Evolutionary conservation across 1,140 invertebrate genomes (phyloP), one percentile per base, ranked within the genome.

Genomic region (Teleogryllus occipitalis): DNA sequence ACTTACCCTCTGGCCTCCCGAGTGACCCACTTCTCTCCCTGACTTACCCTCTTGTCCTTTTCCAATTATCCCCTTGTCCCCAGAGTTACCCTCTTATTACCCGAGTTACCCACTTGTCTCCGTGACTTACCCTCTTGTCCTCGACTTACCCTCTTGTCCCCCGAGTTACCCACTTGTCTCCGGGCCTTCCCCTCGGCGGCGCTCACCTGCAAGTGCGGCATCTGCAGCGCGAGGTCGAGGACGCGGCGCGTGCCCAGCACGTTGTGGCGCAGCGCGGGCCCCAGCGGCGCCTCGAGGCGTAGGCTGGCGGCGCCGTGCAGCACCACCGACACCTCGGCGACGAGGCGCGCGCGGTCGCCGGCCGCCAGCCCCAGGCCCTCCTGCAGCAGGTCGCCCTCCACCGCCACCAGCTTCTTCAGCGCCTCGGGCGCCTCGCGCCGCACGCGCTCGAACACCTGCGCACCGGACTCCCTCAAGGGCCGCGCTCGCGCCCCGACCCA

Each of bases 231-330:
- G 0, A 85, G 80, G 21, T 83, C 81, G 4, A 86, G 74, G 15
- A 86, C 80, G 39, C 82, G 75, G 81, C 83, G 83, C 0, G 85
- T 86, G 8, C 84, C 85, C 21, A 83, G 74, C 76, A 86, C 82
- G 80, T 86, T 86, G 81, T 81, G 49, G 8, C 75, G 47, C 7
- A 83, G 79, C 22, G 82, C 78, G 21, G 77, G 76, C 49, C 78
- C 80, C 54, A 83, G 74, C 72, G 47, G 65, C 49, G 83, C 82
- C 54, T 83, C 80, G 27, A 83, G 81, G 7, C 78, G 72, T 14
- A 83, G 89, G 54, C 91, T 92, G 8, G 91, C 92, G 8, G 92
- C 91, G 8, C 89, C 89, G 83, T 92, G 91, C 84, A 92, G 91
- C 6, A 93, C 90, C 76, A 92, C 85, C n/a, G 87, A 85, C n/a